phyloP scores from a whole-genome alignment of 2,113 vertebrate species.

The Limnothrissa miodon region DNA sequence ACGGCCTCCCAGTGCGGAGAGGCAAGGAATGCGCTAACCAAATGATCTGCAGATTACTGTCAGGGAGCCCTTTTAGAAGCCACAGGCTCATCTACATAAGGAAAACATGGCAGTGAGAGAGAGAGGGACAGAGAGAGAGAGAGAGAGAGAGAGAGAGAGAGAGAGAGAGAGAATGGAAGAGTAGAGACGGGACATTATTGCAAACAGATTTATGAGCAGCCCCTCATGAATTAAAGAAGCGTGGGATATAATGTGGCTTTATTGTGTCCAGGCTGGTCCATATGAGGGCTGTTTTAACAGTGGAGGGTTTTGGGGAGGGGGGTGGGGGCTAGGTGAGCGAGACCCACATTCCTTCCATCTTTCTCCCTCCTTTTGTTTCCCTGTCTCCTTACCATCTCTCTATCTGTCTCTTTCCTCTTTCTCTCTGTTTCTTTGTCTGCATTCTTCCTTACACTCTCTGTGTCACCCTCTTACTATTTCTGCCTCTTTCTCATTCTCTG shows the following conservation, averaged over 20 bases:
- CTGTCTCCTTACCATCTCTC: not conserved
- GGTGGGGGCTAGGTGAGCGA: not conserved
- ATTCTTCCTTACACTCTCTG: too few species aligned
- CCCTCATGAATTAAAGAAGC: constrained; percentile 41
- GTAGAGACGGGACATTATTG: constrained; percentile 15
- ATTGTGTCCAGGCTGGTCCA: constrained; percentile 27
- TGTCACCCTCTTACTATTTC: not conserved
- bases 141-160: not conserved
- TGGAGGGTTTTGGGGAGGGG: too few species aligned
- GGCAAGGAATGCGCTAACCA: constrained; percentile 8
- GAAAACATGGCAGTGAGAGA: constrained; percentile 20
- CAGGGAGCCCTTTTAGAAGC: constrained; percentile 18
- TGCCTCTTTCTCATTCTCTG: not conserved
- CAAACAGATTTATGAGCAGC: constrained; percentile 32
- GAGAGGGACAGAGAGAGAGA: not conserved
- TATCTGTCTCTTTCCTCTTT: not conserved
- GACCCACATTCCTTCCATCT: not conserved
- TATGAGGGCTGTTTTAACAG: constrained; percentile 13
- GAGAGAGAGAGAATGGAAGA: too few species aligned
- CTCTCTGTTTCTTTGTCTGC: too few species aligned
- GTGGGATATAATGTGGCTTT: constrained; percentile 19
- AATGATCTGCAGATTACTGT: constrained; percentile 35
- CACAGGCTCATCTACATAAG: constrained; percentile 32
- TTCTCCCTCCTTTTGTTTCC: not conserved
- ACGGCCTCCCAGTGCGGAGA: not conserved